phyloP scores from a whole-genome alignment of 2,888 invertebrate species.

The Melanargia galathea region DNA sequence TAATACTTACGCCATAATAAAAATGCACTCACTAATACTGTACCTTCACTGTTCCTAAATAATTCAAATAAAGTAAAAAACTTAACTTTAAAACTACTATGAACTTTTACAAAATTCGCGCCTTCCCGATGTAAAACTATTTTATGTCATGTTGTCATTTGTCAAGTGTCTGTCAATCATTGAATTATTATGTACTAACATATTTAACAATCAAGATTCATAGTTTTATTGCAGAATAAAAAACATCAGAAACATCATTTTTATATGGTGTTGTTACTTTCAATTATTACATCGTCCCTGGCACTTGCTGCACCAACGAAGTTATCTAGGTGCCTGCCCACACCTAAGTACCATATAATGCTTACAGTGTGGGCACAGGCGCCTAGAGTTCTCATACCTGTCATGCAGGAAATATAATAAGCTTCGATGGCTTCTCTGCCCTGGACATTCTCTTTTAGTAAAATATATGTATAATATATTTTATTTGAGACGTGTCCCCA shows the following conservation, averaged over 20 bases:
- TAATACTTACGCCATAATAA: too few species aligned
- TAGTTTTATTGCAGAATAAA: neutral
- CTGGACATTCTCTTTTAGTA: constrained; percentile 3
- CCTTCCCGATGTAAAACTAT: too few species aligned
- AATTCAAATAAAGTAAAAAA: too few species aligned
- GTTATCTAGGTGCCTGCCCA: constrained; percentile 4
- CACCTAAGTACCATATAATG: neutral
- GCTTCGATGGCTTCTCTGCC: neutral
- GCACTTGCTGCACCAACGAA: constrained; percentile 4
- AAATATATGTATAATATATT: too few species aligned
- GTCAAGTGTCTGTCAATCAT: too few species aligned
- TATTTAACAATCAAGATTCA: neutral
- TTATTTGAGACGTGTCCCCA: constrained; percentile 1
- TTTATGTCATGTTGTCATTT: too few species aligned
- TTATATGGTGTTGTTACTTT: constrained; percentile 2
- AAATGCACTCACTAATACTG: too few species aligned
- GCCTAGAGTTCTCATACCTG: constrained; percentile 3
- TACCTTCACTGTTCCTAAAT: too few species aligned
- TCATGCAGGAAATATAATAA: neutral
- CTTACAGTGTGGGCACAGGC: constrained; percentile 4
- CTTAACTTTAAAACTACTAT: too few species aligned
- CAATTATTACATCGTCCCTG: constrained; percentile 4
- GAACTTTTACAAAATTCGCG: too few species aligned
- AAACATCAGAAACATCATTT: constrained; percentile 1
- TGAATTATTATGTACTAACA: neutral